Evolutionary conservation across 2,797 vertebrate species (phyloP), one percentile per base, ranked within the genome.

Genomic region (Acestrorhynchus altus): DNA sequence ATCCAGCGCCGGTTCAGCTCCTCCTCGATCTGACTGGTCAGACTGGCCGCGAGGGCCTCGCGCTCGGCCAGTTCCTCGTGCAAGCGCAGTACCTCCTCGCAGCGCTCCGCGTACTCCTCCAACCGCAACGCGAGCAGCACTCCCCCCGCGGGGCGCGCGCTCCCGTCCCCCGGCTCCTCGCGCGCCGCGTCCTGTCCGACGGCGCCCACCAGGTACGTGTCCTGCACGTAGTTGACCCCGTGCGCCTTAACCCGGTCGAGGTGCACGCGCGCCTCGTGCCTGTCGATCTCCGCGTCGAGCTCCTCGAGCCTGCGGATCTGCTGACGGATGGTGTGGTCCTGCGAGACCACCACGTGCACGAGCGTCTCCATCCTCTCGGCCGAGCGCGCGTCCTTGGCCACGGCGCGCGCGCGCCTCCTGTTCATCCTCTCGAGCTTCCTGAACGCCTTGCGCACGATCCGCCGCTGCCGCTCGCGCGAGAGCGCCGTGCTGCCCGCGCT

Each of bases 291-390:
- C 0, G 92, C 86, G 91, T 99, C 97, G 86, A 99, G 89, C 83
- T 98, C 97, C 69, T 93, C 90, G 56, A 99, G 90, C 83, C 97
- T 91, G 85, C 97, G 95, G 74, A 97, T 77, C 94, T 99, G 98
- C 92, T 99, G 97, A 4, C 98, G 95, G 88, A 99, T 95, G 70
- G 97, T 99, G 93, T 99, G 97, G 74, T 99, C 98, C 91, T 99
- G 98, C 1, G 98, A 98, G 44, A 99, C 93, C 77, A 99, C 98
- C 87, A 98, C 85, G 81, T 98, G 97, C 59, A 98, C 98, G 87
- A 99, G 85, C 9, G 97, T 98, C 92, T 99, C 97, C 96, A 98
- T 97, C 87, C 94, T 95, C 89, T 97, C 96, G 79, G 90, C 89
- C 0, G 94, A 92, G 1, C 87, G 79, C 16, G 91, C 86, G n/a